Evolutionary conservation across 2,113 vertebrate species (phyloP).

Genomic region (Pterocles gutturalis): DNA sequence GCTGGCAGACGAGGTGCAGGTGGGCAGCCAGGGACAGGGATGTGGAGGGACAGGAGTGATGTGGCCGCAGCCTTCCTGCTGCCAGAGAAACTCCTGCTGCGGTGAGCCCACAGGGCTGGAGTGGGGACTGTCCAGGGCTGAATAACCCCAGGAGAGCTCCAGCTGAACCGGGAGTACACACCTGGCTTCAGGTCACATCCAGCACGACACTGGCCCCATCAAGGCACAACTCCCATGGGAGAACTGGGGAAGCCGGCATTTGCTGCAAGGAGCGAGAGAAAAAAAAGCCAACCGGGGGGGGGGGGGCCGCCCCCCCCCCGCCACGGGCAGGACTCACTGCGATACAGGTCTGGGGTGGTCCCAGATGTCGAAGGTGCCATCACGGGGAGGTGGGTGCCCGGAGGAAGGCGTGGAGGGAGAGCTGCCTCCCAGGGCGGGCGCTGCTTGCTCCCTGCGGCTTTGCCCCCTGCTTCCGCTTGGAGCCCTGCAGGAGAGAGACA

Average conservation of each 20-base stretch:
- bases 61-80: neutral
- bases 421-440: conserved; percentile 58
- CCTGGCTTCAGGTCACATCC: neutral
- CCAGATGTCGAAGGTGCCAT: neutral
- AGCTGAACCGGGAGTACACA: neutral
- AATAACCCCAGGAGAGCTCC: neutral
- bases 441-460: neutral
- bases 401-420: conserved; percentile 78
- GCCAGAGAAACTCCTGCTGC: neutral
- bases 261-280: neutral
- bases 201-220: neutral
- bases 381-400: neutral
- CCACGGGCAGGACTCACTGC: accelerated
- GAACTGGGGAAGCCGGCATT: accelerated
- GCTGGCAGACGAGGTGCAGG: neutral
- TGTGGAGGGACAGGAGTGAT: accelerated
- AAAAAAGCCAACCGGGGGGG: too few species aligned
- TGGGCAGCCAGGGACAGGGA: neutral
- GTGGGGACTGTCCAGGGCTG: accelerated
- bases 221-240: accelerated
- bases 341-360: accelerated
- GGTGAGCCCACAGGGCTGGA: accelerated
- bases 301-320: accelerated
- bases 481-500: conserved; percentile 43
- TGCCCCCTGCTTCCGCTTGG: conserved; percentile 62